Base-by-base conservation (phyloP, 1,140 invertebrate species). In the Ips nitidus region DNA sequence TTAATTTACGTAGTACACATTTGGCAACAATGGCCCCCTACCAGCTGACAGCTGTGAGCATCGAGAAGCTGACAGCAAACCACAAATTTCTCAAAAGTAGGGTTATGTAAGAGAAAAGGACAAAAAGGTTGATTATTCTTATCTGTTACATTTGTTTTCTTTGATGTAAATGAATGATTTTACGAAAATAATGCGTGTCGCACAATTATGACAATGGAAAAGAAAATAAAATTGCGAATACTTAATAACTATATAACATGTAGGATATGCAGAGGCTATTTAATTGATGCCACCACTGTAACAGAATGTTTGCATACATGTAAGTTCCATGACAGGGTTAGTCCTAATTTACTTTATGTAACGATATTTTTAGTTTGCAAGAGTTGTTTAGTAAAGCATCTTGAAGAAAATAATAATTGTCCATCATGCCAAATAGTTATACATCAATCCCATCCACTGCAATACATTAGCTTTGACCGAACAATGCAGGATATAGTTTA, bases 401-500 rank as follows among this genome's bases (percentile, higher is more conserved):
- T 98, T 62, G 95, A 98, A 81, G 95, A 97, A 78, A 96, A 96
- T 78, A 98, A 98, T 80, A 95, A 94, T 37, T 98, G 97, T 84
- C 97, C 97, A 76, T 93, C 93, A 85, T 99, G 96, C 85, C 91
- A 93, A 81, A 94, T 95, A 78, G 94, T 98, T 52, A 98, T 98
- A 75, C 96, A 99, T 82, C 96, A 99, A 79, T 98, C 95, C 3
- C 95, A 98, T 84, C 96, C 96, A n/a, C 83, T 98, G 50, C 93
- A 98, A 77, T 97, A 98, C 77, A 97, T 98, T 75, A 96, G 94
- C 80, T 97, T 97, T 83, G 97, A 99, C 83, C 86, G 97, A 75
- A 98, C 96, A 69, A 94, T 99, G 92, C 97, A 99, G 83, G 96
- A 98, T 85, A 97, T 99, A 82, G 96, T 98, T 59, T 98, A 97